These are phyloP conservation scores for Hypomecis atomaria DNA, from an alignment of 2,888 invertebrate genomes.

Conservation along the genomic window DNA sequence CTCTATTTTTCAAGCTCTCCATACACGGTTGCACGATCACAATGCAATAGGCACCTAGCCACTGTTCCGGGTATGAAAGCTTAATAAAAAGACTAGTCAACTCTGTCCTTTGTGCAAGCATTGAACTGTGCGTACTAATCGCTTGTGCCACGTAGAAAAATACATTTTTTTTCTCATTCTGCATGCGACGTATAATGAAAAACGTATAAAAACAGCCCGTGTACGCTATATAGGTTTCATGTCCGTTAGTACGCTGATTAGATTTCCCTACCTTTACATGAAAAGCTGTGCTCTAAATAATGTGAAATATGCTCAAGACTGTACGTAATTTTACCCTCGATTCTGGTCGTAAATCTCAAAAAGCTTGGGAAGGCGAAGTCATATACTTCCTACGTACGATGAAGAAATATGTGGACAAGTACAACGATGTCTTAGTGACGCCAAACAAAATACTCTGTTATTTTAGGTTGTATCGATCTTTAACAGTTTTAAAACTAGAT, in stretches of 20 bases:
- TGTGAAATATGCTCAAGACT: conserved; percentile 14
- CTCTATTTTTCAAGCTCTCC: conserved; percentile 51
- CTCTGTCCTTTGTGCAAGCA: conserved; percentile 68
- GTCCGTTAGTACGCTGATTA: conserved; percentile 23
- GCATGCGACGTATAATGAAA: conserved; percentile 23
- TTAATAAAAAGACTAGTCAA: conserved; percentile 62
- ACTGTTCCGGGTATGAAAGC: conserved; percentile 30
- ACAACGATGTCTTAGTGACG: too few relatives aligned
- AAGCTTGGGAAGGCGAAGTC: conserved; percentile 20
- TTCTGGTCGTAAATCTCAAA: conserved; percentile 21
- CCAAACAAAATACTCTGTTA: too few relatives aligned
- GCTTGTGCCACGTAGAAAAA: conserved; percentile 60
- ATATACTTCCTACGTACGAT: not conserved
- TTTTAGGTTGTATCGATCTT: too few relatives aligned
- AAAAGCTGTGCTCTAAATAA: conserved; percentile 20
- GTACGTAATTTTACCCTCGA: conserved; percentile 19
- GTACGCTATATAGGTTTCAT: conserved; percentile 20
- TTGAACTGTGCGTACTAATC: conserved; percentile 66
- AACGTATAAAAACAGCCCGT: not conserved
- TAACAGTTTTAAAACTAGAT: too few relatives aligned
- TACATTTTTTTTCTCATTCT: conserved; percentile 35
- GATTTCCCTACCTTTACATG: conserved; percentile 22
- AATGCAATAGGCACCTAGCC: conserved; percentile 43
- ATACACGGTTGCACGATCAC: conserved; percentile 58
- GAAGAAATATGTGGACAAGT: conserved; percentile 7